A percentile compares a stretch with the other conserved stretches of the same genome.
phyloP scores from a whole-genome alignment of 2,113 vertebrate species.

The Sapajus apella region DNA sequence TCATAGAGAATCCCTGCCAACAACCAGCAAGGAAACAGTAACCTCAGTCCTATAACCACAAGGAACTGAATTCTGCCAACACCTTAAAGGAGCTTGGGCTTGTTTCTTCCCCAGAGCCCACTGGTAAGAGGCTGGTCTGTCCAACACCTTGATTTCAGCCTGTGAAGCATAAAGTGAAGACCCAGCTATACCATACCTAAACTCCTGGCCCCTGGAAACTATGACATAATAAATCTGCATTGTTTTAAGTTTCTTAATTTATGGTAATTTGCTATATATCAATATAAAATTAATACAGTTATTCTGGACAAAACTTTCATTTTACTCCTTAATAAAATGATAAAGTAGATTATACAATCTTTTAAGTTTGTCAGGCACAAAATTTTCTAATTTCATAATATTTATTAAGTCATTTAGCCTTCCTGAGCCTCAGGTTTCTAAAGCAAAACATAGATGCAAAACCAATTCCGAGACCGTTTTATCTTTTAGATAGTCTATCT shows the following conservation, averaged over 20 bases:
- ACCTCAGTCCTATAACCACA: neutral
- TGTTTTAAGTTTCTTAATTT: neutral
- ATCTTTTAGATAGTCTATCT: neutral
- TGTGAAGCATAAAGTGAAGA: neutral
- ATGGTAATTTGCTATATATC: neutral
- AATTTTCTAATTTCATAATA: neutral
- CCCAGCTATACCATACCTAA: rapidly evolving
- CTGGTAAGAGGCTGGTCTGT: neutral
- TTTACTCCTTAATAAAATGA: slow-evolving; percentile 23
- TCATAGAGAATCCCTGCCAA: neutral
- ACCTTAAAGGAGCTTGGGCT: neutral
- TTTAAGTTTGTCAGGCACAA: neutral
- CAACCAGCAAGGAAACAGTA: neutral
- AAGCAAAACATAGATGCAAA: neutral
- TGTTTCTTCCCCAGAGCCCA: neutral
- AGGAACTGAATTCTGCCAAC: neutral
- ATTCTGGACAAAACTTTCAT: neutral
- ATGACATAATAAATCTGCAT: neutral
- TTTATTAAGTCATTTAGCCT: neutral
- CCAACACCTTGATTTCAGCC: neutral
- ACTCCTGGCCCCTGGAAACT: neutral
- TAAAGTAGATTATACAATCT: neutral
- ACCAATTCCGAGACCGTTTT: neutral
- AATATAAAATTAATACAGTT: neutral
- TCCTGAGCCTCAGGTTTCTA: neutral